These are phyloP conservation scores for Onychomys arenicola DNA, from an alignment of 2,797 vertebrate genomes.

Conservation along the genomic window DNA sequence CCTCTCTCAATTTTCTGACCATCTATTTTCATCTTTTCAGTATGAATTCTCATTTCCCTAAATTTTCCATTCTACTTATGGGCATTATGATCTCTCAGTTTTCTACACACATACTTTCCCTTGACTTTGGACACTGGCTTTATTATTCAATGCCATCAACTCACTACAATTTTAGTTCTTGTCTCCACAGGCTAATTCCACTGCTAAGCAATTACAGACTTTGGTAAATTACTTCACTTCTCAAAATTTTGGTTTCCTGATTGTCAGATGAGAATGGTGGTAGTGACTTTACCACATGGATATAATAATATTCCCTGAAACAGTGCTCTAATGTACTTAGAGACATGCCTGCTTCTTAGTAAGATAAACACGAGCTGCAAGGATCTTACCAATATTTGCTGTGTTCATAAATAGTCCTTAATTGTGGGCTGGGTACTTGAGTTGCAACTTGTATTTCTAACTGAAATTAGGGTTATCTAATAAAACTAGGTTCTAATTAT, in stretches of 20 bases:
- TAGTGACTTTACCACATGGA: neutral
- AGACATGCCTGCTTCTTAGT: neutral
- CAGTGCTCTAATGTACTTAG: neutral
- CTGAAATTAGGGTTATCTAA: neutral
- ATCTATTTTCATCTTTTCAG: neutral
- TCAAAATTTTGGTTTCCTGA: neutral
- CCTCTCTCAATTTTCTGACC: neutral
- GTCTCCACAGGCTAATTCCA: neutral
- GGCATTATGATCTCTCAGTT: neutral
- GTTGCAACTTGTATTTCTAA: neutral
- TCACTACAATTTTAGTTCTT: neutral
- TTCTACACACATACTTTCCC: neutral
- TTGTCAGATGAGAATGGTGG: neutral
- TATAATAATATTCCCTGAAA: neutral
- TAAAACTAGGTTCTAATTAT: neutral
- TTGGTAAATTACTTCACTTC: neutral
- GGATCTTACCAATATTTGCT: neutral
- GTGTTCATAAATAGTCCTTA: neutral
- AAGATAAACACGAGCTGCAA: neutral
- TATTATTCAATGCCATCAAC: neutral
- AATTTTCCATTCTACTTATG: neutral
- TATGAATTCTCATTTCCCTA: neutral
- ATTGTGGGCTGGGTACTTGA: neutral
- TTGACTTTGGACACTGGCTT: neutral
- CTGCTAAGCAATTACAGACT: neutral